Conservation (phyloP, 2,113 vertebrate species). For the Neolamprologus falcicula region DNA sequence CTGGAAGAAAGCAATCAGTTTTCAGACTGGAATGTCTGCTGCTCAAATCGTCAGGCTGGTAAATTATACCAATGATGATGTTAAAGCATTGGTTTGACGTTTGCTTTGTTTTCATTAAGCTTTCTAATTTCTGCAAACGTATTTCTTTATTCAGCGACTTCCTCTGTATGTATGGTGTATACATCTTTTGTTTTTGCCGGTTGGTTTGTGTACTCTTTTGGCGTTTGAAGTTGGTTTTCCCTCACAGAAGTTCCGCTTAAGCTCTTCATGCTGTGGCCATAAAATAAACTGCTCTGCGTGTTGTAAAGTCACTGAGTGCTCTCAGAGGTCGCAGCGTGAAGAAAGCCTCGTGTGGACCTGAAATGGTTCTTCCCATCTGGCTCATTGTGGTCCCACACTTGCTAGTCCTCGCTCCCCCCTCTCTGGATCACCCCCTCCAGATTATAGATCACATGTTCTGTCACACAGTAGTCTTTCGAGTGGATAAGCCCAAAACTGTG, state of each 20-base stretch:
- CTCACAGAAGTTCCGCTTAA: background rate
- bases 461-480: background rate
- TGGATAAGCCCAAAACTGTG: background rate
- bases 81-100: background rate
- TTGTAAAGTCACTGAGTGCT: background rate
- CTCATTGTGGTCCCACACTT: background rate
- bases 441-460: slow-evolving; percentile 56
- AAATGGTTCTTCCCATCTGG: background rate
- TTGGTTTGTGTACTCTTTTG: background rate
- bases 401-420: background rate
- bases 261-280: background rate
- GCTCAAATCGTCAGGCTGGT: background rate
- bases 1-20: background rate
- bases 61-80: background rate
- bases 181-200: background rate
- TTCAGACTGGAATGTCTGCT: background rate
- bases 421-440: slow-evolving; percentile 4
- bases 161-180: background rate
- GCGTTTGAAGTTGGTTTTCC: background rate
- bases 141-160: background rate
- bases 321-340: background rate
- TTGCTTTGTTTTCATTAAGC: background rate
- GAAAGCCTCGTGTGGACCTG: background rate
- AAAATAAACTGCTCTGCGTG: slow-evolving; percentile 9
- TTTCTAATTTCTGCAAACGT: background rate